These are phyloP conservation scores for Alligator sinensis DNA, from an alignment of 2,113 vertebrate species.

Conservation along the genomic window DNA sequence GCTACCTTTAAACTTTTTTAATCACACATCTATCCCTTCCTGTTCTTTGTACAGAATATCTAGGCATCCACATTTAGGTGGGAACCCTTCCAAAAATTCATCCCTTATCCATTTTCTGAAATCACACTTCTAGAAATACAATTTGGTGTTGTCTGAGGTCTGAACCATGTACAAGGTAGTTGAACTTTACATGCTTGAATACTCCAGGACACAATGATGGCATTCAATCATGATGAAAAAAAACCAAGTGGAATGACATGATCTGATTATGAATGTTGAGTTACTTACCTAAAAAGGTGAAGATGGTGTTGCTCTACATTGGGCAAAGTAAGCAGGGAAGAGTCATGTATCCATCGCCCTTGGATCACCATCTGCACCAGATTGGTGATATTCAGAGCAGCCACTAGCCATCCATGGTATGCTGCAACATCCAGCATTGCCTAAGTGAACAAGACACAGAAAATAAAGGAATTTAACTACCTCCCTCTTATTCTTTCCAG, in stretches of 20 bases:
- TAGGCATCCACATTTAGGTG: background rate
- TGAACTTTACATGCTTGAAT: background rate
- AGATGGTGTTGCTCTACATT: conserved; percentile 90
- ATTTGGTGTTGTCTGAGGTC: conserved; percentile 18
- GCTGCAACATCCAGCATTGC: conserved; percentile 96
- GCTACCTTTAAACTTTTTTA: too few relatives aligned
- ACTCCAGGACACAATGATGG: background rate
- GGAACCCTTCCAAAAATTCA: conserved; percentile 27
- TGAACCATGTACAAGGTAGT: background rate
- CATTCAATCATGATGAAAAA: background rate
- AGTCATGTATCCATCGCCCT: conserved; percentile 92
- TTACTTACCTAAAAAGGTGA: conserved; percentile 89
- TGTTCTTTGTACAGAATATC: background rate
- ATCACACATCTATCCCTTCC: too few relatives aligned
- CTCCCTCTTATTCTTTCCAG: background rate
- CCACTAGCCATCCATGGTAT: conserved; percentile 93
- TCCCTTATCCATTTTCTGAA: conserved; percentile 36
- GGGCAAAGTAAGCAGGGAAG: conserved; percentile 90
- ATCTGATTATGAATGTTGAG: conserved; percentile 10
- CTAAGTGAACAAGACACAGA: conserved; percentile 71
- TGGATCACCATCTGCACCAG: conserved; percentile 97
- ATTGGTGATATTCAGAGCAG: conserved; percentile 89
- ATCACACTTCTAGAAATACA: conserved; percentile 31
- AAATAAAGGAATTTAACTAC: background rate
- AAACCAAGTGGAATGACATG: conserved; percentile 7